phyloP scores from a whole-genome alignment of 2,113 vertebrate species.

The Formicarius rufipectus region DNA sequence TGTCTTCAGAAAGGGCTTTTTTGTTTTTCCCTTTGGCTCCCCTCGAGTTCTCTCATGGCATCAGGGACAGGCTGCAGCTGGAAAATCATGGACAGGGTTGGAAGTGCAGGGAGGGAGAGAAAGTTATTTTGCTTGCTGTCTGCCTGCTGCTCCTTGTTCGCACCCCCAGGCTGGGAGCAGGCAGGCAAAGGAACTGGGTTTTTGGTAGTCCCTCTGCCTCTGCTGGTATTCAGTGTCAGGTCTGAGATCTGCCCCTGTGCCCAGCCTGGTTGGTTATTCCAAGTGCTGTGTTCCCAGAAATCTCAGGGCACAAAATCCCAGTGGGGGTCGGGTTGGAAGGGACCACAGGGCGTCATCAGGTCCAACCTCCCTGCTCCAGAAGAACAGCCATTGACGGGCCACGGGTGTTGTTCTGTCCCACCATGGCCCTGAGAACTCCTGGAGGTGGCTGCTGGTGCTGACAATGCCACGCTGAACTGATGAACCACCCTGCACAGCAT shows the following conservation, averaged over 20 bases:
- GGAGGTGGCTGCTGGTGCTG: neutral
- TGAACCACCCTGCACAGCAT: neutral
- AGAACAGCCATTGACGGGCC: neutral
- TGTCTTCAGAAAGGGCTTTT: neutral
- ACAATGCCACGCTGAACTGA: neutral
- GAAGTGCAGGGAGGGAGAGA: neutral
- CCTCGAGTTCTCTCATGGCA: neutral
- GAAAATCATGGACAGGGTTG: neutral
- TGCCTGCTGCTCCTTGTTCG: neutral
- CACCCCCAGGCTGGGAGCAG: neutral
- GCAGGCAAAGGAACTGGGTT: neutral
- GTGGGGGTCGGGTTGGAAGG: neutral
- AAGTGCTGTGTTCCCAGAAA: neutral
- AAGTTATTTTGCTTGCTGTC: neutral
- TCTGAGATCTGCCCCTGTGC: neutral
- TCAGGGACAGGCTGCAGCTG: neutral
- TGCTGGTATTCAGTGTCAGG: neutral
- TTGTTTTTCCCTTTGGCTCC: neutral
- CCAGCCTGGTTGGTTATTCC: neutral
- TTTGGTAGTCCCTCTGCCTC: neutral
- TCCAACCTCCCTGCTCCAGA: neutral
- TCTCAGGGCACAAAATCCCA: neutral
- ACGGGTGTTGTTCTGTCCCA: neutral
- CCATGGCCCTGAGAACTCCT: fast-evolving
- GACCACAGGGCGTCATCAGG: too few relatives aligned